Evolutionary conservation across 2,797 vertebrate species (phyloP), one percentile per base, ranked within the genome.

Genomic region (Periparus ater): DNA sequence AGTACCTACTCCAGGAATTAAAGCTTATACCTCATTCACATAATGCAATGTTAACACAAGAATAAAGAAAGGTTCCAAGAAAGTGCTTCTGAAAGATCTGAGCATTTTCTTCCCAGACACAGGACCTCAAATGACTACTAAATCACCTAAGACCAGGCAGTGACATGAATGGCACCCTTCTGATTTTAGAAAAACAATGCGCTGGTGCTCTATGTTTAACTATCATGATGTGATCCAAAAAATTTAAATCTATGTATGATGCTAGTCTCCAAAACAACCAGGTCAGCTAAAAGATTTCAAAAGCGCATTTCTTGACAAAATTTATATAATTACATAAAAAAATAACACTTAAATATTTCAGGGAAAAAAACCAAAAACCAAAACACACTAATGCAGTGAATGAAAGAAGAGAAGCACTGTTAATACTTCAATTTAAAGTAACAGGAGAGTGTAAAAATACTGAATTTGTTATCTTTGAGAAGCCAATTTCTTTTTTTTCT

Each of bases 1-100:
- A 73, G 62, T 76, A 75, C 55, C 55, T 96, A 51, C 89, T 89
- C 90, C 76, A 88, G 91, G 94, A 96, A 93, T 97, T 94, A 94
- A 93, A 93, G 88, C 87, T 83, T 91, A 30, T 75, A 60, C 55
- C 26, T 95, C 44, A 80, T 93, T 88, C 93, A 95, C 42, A 70
- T 89, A 93, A 92, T 26, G 73, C 60, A 84, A 91, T 70, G 55
- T 45, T 96, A 96, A 81, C 91, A 85, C 0, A 10, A 89, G 76
- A 89, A 92, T 47, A 92, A 93, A 94, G 60, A 36, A 87, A 76
- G 66, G 44, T 76, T 88, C 54, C 58, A 80, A 76, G 80, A 76
- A 94, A 61, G 67, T 58, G 71, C 50, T 88, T 88, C 82, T 96
- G 91, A 96, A 95, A 86, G 62, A 86, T 91, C 21, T 63, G 76